These are phyloP conservation scores for Meandrusa payeni DNA, from an alignment of 2,888 invertebrate genomes.

Conservation along the genomic window DNA sequence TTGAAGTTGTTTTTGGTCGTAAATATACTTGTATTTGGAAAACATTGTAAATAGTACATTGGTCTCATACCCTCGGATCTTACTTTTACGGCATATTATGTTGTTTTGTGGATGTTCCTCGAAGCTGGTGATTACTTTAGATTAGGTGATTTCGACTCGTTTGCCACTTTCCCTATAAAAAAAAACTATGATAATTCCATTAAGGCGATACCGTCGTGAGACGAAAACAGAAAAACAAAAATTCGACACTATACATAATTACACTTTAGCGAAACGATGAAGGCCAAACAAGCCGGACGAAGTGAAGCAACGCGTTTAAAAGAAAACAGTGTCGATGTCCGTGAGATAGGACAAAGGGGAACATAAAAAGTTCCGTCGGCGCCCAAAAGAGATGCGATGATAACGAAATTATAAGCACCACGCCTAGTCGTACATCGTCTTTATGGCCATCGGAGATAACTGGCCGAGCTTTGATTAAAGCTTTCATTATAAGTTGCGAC, in stretches of 20 bases:
- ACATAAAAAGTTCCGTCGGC: constrained; percentile 51
- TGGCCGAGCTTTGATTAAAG: constrained; percentile 16
- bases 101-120: too few relatives aligned
- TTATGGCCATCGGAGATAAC: constrained; percentile 22
- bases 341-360: constrained; percentile 46
- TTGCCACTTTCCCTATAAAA: too few relatives aligned
- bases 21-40: too few relatives aligned
- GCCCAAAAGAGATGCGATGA: constrained; percentile 50
- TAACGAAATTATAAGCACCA: constrained; percentile 58
- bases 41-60: too few relatives aligned
- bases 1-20: too few relatives aligned
- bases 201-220: too few relatives aligned
- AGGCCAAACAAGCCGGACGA: constrained; percentile 7
- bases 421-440: constrained; percentile 25
- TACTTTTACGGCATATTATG: too few relatives aligned
- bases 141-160: too few relatives aligned
- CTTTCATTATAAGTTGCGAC: constrained; percentile 4
- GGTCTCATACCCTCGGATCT: too few relatives aligned
- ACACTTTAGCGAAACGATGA: constrained; percentile 15
- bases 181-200: too few relatives aligned
- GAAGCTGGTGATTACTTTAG: too few relatives aligned
- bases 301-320: constrained; percentile 32
- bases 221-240: background rate
- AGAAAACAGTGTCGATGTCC: constrained; percentile 47
- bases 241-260: constrained; percentile 13